These are phyloP conservation scores for Varanus komodoensis DNA, from an alignment of 2,113 vertebrate species.

Conservation along the genomic window DNA sequence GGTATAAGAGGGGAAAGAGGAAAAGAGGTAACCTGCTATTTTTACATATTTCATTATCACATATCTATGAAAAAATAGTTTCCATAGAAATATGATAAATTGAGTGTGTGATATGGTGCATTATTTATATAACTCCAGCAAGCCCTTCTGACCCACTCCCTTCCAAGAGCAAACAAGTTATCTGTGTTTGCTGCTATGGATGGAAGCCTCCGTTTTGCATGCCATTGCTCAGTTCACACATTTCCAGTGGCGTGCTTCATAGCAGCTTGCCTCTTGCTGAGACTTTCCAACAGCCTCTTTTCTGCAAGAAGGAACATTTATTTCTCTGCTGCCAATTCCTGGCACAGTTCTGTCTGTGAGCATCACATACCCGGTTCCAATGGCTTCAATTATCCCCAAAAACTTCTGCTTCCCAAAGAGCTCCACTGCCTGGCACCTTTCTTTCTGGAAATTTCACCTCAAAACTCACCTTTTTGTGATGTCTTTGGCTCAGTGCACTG, in stretches of 20 bases:
- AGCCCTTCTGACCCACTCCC: background rate
- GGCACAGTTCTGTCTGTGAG: no score
- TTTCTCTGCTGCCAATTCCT: no score
- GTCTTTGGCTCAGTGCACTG: no score
- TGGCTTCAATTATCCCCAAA: no score
- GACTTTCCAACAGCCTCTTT: background rate
- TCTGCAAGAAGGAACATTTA: background rate
- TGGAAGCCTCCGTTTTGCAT: background rate
- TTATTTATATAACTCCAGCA: background rate
- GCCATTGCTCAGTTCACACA: background rate
- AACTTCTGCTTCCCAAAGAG: no score
- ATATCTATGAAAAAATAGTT: background rate
- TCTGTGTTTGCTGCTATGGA: no score
- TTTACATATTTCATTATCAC: background rate
- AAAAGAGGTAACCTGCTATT: slow-evolving; percentile 33
- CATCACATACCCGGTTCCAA: no score
- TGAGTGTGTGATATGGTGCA: background rate
- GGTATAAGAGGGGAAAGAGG: slow-evolving; percentile 48
- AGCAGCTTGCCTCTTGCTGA: background rate
- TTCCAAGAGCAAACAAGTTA: background rate
- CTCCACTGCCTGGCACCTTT: no score
- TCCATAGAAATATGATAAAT: background rate
- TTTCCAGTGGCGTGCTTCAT: background rate
- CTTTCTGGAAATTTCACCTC: no score
- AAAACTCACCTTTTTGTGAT: no score